Base-by-base conservation (phyloP, 64 coral and sea anemone species). In the Pachyseris speciosa region DNA sequence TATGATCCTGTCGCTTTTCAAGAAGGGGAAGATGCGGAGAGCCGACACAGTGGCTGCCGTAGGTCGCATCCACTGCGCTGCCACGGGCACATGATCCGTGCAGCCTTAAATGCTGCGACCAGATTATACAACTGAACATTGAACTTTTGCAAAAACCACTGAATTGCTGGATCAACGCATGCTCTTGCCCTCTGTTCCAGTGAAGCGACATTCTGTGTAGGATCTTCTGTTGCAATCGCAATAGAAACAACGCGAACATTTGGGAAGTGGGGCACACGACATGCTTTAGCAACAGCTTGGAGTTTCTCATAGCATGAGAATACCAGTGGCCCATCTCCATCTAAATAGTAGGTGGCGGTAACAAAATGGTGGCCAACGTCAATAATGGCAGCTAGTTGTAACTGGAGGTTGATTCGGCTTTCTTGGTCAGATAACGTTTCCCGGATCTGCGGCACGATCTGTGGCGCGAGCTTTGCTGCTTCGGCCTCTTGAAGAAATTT, bases 301-400 rank as follows among this genome's bases (percentile, higher is more conserved):
- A 88, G 69, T 69, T 88, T 88, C 43, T 88, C 47, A 64, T 73
- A 88, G 53, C 85, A 88, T 37, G 70, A 88, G 59, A 88, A 63
- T 15, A 76, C 51, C 25, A 74, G 38, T 38, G 86, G 69, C 37
- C 86, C 86, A 75, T 75, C 86, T 39, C 86, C 86, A 75, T 88
- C 70, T 58, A 88, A 58, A 50, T 51, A 74, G 68, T 58, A 87
- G 12, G 84, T 87, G 32, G 84, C 45, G 20, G 50, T 87, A 20
- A 72, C 84, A 87, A 87, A 74, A 73, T 71, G 25, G 51, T 88
- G 9, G 41, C 85, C 85, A 49, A 74, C 85, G 60, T 88, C 85
- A 55, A 88, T 78, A 36, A 31, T 78, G 7, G 39, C 87, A 24
- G 72, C 72, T 28, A 89, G 72, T 57, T 78, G 69, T 16, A 88